Base-by-base conservation (phyloP, 1,140 invertebrate genomes). In the Papilio xuthus region DNA sequence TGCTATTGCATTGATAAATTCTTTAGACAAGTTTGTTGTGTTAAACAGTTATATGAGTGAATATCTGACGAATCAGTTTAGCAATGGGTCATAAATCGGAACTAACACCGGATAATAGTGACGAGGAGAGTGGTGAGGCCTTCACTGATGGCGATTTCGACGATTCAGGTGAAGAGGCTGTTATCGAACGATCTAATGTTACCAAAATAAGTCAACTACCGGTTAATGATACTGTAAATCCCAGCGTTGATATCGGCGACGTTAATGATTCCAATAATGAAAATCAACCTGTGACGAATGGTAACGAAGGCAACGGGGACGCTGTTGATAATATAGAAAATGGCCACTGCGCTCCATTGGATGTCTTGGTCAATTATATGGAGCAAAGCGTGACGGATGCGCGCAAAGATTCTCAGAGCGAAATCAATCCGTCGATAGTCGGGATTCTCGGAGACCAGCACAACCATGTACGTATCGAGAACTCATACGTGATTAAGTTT, bases 401-500 rank as follows among this genome's bases (percentile, higher is more conserved):
- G 47, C 80, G 86, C 63, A 82, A 86, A 73, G 89, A 91, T 83
- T 91, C 91, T 26, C 88, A 89, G 78, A 81, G 87, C 37, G 91
- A 90, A 53, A 88, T 88, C 37, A 91, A 87, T 80, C 88, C 90
- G 15, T 93, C 90, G 44, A 94, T 94, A 76, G 90, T 94, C 74
- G 93, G 93, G 71, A 94, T 94, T 77, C 90, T 94, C 23, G 94
- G 94, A 20, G 91, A 90, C 77, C 93, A 94, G 80, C 92, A 94
- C 42, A 91, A 90, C 84, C 89, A 93, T 90, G 94, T 94, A 94
- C 70, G 93, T 93, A 92, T 81, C 75, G 44, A 63, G 47, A 79
- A 41, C 41, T 37, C n/a, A 70, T 79, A 75, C 37, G 15, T 78
- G 42, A 78, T 70, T 72, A 53, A 69, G 41, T 78, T 32, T 73